These are phyloP conservation scores for Melangyna quadrimaculata DNA, from an alignment of 2,888 invertebrate genomes.

Conservation along the genomic window DNA sequence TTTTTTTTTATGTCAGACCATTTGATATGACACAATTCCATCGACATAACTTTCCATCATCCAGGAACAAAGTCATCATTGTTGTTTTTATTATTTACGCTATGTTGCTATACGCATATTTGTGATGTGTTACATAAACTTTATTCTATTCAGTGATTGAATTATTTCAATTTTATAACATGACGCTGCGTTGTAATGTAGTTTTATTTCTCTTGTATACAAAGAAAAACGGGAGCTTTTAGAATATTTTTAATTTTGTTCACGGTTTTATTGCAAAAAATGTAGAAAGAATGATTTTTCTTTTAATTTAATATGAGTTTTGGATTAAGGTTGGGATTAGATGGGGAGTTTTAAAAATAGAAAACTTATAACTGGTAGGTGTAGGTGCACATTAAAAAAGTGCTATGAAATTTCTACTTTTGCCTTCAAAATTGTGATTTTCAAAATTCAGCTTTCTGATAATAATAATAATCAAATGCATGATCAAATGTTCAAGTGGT, in stretches of 20 bases:
- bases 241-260: neutral
- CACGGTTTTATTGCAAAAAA: too few relatives aligned
- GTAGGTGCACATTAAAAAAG: too few relatives aligned
- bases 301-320: too few relatives aligned
- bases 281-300: too few relatives aligned
- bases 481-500: too few relatives aligned
- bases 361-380: too few relatives aligned
- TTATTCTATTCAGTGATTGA: neutral
- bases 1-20: neutral
- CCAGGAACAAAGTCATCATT: slow-evolving; percentile 12
- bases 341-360: too few relatives aligned
- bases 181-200: neutral
- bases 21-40: slow-evolving; percentile 15
- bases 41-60: slow-evolving; percentile 16
- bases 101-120: neutral
- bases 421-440: too few relatives aligned
- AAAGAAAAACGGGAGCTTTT: neutral
- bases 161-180: slow-evolving; percentile 8
- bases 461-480: too few relatives aligned
- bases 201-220: neutral
- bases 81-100: neutral
- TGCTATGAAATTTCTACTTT: too few relatives aligned
- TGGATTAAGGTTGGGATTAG: too few relatives aligned
- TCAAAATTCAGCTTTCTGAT: too few relatives aligned
- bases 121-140: neutral